Evolutionary conservation across 1,140 invertebrate genomes (phyloP).

Genomic region (Meloidogyne floridensis): DNA sequence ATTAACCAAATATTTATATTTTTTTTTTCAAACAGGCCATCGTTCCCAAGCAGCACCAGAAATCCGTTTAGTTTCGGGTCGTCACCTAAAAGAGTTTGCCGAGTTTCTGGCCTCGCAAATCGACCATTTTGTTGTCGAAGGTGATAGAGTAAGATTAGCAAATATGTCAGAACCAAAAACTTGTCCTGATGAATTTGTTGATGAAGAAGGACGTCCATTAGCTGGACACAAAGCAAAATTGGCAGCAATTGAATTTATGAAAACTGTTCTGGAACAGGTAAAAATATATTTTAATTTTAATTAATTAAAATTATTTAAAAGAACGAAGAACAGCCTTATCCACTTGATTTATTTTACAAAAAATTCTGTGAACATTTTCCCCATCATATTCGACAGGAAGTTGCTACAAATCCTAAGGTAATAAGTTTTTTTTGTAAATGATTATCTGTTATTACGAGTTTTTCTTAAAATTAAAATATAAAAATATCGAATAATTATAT

Average conservation of each 20-base stretch:
- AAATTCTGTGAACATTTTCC: conserved; percentile 64
- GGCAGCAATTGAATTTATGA: conserved; percentile 64
- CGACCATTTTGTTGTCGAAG: conserved; percentile 82
- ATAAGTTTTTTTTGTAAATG: background rate
- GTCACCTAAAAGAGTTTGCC: conserved; percentile 88
- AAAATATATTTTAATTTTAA: background rate
- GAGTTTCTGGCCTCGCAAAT: conserved; percentile 84
- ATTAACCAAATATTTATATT: conserved; percentile 79
- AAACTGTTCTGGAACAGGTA: conserved; percentile 61
- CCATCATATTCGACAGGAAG: conserved; percentile 63
- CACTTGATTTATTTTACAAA: conserved; percentile 62
- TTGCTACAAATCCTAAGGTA: conserved; percentile 61
- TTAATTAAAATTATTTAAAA: conserved; percentile 26
- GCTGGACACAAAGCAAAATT: conserved; percentile 64
- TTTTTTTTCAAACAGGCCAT: conserved; percentile 74
- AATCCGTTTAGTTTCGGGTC: conserved; percentile 87
- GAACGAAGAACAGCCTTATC: conserved; percentile 65
- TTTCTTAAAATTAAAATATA: no score
- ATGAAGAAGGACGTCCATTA: conserved; percentile 64
- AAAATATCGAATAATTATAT: no score
- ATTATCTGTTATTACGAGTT: background rate
- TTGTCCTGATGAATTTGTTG: conserved; percentile 57
- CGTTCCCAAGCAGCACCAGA: conserved; percentile 89
- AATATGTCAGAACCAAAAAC: conserved; percentile 69
- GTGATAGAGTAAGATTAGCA: conserved; percentile 78